Evolutionary conservation across 2,888 invertebrate species (phyloP).

Genomic region (Scaptomyza parva): DNA sequence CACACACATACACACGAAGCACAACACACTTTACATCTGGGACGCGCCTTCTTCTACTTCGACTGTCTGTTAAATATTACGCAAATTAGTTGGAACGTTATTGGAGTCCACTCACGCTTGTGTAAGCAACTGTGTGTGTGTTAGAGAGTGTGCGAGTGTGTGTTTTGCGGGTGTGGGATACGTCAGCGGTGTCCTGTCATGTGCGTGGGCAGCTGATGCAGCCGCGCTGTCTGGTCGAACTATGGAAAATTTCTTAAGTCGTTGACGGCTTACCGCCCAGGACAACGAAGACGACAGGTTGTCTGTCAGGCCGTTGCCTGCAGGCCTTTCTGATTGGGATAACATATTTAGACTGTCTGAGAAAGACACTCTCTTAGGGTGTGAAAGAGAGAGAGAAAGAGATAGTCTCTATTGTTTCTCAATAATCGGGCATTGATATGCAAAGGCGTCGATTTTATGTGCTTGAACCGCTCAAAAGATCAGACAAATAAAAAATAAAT

Average conservation of each 20-base stretch:
- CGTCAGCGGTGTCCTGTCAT: conserved; percentile 49
- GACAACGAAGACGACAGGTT: conserved; percentile 65
- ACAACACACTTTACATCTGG: conserved; percentile 11
- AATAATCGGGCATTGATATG: conserved; percentile 55
- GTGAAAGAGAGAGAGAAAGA: neutral
- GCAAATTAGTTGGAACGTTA: conserved; percentile 79
- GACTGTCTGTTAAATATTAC: conserved; percentile 67
- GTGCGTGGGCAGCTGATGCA: conserved; percentile 65
- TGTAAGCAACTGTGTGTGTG: conserved; percentile 5
- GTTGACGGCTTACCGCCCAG: conserved; percentile 14
- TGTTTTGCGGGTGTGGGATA: conserved; percentile 15
- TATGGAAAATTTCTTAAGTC: conserved; percentile 64
- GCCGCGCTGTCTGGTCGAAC: conserved; percentile 51
- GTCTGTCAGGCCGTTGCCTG: conserved; percentile 54
- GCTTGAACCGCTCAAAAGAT: conserved; percentile 22
- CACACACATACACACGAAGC: neutral
- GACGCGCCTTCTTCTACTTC: conserved; percentile 54
- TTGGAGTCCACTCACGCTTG: conserved; percentile 50
- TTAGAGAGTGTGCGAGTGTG: conserved; percentile 1
- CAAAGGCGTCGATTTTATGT: conserved; percentile 35
- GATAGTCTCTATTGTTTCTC: conserved; percentile 7
- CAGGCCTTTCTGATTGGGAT: conserved; percentile 37
- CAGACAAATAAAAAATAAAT: conserved; percentile 27
- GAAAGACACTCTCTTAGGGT: no score
- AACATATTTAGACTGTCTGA: neutral